phyloP scores from a whole-genome alignment of 37 sponge, comb jelly and placozoan species.

The Agelas oroides region DNA sequence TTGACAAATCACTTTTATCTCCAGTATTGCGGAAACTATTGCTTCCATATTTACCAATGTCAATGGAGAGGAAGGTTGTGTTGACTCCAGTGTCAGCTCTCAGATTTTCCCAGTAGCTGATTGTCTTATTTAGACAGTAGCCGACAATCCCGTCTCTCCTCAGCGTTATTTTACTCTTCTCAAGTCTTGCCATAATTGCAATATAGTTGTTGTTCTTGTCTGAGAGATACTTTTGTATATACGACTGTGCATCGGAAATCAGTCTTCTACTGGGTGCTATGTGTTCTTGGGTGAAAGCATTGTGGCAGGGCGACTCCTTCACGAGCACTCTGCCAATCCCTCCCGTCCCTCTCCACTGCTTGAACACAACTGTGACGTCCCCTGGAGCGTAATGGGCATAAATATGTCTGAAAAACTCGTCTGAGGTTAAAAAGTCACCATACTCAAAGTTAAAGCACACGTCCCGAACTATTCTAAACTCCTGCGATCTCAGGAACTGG shows the following conservation, averaged over 20 bases:
- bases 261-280: slow-evolving; percentile 39
- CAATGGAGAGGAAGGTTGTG: slow-evolving; percentile 34
- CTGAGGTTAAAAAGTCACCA: background rate
- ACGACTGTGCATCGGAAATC: background rate
- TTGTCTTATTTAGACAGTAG: slow-evolving; percentile 6
- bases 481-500: background rate
- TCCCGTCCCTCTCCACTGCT: slow-evolving; percentile 56
- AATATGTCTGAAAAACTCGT: slow-evolving; percentile 29
- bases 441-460: slow-evolving; percentile 39
- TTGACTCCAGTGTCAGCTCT: background rate
- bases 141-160: background rate
- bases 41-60: slow-evolving; percentile 46
- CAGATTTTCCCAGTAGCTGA: background rate
- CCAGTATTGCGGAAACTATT: slow-evolving; percentile 16
- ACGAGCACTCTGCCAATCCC: background rate
- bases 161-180: slow-evolving; percentile 1
- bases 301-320: slow-evolving; percentile 8
- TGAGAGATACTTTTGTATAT: slow-evolving; percentile 21
- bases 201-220: background rate
- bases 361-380: slow-evolving; percentile 18
- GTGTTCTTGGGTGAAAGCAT: background rate
- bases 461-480: slow-evolving; percentile 24
- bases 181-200: slow-evolving; percentile 39
- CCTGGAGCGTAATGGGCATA: slow-evolving; percentile 3
- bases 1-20: background rate